Evolutionary conservation across 2,888 invertebrate species (phyloP), one percentile per base, ranked within the genome.

Genomic region (Syrphus vitripennis): DNA sequence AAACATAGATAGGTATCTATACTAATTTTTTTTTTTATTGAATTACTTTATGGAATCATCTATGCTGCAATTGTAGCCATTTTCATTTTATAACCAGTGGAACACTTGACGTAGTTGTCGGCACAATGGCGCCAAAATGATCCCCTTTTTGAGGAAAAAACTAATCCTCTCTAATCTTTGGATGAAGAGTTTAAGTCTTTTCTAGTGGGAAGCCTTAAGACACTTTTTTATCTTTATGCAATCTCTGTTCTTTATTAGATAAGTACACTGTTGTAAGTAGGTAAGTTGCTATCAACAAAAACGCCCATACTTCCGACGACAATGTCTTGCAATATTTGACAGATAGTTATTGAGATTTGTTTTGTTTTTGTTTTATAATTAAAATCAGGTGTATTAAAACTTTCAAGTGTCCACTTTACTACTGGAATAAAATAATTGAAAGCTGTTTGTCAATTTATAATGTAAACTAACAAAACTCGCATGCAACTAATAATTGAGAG

Each of bases 401-500:
- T 59, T 61, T 21, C 26, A 75, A 70, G 70, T 76, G 63, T 21
- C 55, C 81, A 76, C 76, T 81, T 34, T 76, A 81, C 45, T 70
- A 65, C 69, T 53, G 42, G 29, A 45, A 65, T 65, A 45, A 59
- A 59, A 55, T 74, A 59, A 76, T 70, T 81, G 63, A 31, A 70
- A 76, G 53, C 45, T 72, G 65, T 72, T 79, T 72, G 71, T 65
- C 45, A 55, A 70, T 70, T 81, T 24, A 45, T 4, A 63, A 63
- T 40, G 48, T 57, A 72, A 72, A 48, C 65, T 14, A 12, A 21
- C 21, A 10, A 40, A 40, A 55, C 48, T 74, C 31, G 74, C 74
- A 69, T 83, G 83, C 37, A 34, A 55, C 21, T 76, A 76, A n/a
- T n/a, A n/a, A 75, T 78, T 82, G 48, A 61, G 26, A 57, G 45